phyloP scores from a whole-genome alignment of 2,888 invertebrate genomes.

The Taphrorychus bicolor region DNA sequence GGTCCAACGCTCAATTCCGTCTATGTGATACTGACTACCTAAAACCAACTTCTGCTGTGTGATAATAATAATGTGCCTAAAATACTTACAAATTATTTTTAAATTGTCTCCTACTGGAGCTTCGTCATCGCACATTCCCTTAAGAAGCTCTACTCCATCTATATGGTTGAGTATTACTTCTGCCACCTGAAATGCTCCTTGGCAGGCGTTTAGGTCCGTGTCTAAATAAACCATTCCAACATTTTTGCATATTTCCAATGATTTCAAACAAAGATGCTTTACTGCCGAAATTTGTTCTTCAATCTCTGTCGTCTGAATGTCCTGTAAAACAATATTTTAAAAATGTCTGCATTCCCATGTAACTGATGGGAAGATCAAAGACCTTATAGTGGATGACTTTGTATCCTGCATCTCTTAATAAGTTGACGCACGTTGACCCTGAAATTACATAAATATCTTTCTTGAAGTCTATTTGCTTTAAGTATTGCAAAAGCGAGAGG shows the following conservation, averaged over 20 bases:
- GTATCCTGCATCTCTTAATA: conserved; percentile 25
- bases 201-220: conserved; percentile 15
- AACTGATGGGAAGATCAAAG: too few species aligned
- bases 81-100: background rate
- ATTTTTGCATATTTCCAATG: conserved; percentile 28
- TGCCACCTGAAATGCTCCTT: conserved; percentile 17
- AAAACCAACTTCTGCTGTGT: background rate
- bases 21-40: conserved; percentile 24
- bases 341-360: too few species aligned
- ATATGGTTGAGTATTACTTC: conserved; percentile 22
- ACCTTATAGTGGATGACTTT: conserved; percentile 33
- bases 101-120: conserved; percentile 13
- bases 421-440: background rate
- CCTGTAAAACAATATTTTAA: too few species aligned
- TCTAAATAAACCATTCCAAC: conserved; percentile 27
- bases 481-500: conserved; percentile 9
- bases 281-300: background rate
- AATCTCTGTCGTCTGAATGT: background rate
- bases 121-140: conserved; percentile 23
- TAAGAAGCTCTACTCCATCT: conserved; percentile 17
- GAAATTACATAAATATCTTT: conserved; percentile 30
- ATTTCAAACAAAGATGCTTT: conserved; percentile 1
- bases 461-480: conserved; percentile 23
- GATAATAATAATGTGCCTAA: background rate
- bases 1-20: conserved; percentile 26